These are phyloP conservation scores for Melolontha melolontha DNA, from an alignment of 2,888 invertebrate genomes.

Conservation along the genomic window DNA sequence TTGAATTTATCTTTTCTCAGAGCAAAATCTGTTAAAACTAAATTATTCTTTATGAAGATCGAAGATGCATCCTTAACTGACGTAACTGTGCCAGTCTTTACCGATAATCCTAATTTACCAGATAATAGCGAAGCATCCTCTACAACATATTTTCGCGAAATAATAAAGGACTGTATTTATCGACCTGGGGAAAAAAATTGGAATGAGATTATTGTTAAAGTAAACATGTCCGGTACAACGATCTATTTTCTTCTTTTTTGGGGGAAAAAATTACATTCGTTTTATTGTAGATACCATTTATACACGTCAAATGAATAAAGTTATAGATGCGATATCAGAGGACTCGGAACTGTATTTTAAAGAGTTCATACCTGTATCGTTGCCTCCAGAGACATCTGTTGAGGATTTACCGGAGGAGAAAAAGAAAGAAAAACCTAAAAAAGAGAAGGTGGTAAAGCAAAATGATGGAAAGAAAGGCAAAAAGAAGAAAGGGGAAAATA, in stretches of 20 bases:
- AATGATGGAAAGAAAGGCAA: slow-evolving; percentile 34
- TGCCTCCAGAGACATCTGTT: slow-evolving; percentile 42
- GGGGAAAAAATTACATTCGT: too few species aligned
- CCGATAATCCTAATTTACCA: slow-evolving; percentile 45
- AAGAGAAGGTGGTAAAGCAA: slow-evolving; percentile 27
- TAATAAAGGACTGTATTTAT: slow-evolving; percentile 44
- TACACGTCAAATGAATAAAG: slow-evolving; percentile 44
- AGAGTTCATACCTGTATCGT: slow-evolving; percentile 46
- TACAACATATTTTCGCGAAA: slow-evolving; percentile 30
- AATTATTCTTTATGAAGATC: slow-evolving; percentile 47
- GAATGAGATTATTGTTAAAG: slow-evolving; percentile 38
- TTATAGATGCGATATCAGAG: slow-evolving; percentile 39
- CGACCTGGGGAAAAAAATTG: slow-evolving; percentile 31
- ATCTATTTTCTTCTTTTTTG: too few species aligned
- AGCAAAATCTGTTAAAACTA: slow-evolving; percentile 48
- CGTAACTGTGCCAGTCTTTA: slow-evolving; percentile 45
- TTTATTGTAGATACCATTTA: slow-evolving; percentile 48
- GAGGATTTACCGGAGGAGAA: slow-evolving; percentile 17
- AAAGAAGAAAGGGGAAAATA: slow-evolving; percentile 38
- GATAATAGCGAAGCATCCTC: neutral
- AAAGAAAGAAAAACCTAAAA: slow-evolving; percentile 9
- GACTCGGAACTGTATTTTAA: slow-evolving; percentile 42
- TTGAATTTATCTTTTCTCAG: slow-evolving; percentile 22
- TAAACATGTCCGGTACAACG: slow-evolving; percentile 32
- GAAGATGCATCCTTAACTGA: slow-evolving; percentile 44